A percentile compares a stretch with the other conserved stretches of the same genome.
Evolutionary conservation across 2,797 vertebrate species (phyloP).

Genomic region (Ptychobarbus kaznakovi): DNA sequence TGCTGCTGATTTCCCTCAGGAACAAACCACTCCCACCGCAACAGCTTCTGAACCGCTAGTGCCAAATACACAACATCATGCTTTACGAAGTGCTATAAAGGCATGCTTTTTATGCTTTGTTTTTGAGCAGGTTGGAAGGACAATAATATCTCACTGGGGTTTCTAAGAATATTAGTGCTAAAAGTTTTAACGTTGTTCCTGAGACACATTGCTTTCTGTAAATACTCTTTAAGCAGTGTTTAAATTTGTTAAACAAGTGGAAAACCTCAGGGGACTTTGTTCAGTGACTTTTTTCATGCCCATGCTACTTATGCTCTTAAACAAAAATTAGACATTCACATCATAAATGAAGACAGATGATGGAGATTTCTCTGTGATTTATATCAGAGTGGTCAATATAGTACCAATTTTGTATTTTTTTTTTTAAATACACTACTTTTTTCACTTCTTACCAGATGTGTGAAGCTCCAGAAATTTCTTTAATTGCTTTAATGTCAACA

Average conservation of each 20-base stretch:
- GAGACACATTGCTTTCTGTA: neutral
- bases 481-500: neutral
- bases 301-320: neutral
- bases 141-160: neutral
- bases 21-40: conserved; percentile 16
- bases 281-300: neutral
- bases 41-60: conserved; percentile 6
- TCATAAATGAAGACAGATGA: neutral
- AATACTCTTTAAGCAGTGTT: conserved; percentile 9
- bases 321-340: neutral
- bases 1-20: conserved; percentile 43
- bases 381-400: neutral
- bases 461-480: neutral
- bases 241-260: conserved; percentile 15
- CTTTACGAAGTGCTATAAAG: neutral
- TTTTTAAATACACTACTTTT: neutral
- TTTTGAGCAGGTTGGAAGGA: neutral
- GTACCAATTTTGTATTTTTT: neutral
- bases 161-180: conserved; percentile 5
- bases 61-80: conserved; percentile 11
- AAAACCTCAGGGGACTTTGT: neutral
- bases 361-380: neutral
- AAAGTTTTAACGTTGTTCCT: neutral
- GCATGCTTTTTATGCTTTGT: neutral
- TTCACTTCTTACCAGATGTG: neutral